Evolutionary conservation across 1,140 invertebrate species (phyloP).

Genomic region (Choristoneura fumiferana): DNA sequence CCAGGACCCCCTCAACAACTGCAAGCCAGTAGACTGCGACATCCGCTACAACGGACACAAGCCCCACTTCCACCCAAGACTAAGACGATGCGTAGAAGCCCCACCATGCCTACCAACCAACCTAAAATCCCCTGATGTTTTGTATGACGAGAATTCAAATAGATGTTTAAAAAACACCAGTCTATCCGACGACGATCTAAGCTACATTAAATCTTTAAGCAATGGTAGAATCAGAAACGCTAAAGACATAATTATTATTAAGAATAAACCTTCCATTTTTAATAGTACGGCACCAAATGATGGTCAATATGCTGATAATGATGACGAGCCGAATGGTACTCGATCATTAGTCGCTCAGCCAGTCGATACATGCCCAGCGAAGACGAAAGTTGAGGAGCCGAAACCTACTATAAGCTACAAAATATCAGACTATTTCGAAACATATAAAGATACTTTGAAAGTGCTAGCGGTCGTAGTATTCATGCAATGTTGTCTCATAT

Average conservation of each 20-base stretch:
- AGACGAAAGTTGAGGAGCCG: background rate
- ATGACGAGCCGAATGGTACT: too few species aligned
- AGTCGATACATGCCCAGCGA: too few species aligned
- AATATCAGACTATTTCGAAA: conserved; percentile 26
- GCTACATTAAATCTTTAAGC: conserved; percentile 37
- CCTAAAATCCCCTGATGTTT: conserved; percentile 49
- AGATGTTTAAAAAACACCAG: conserved; percentile 41
- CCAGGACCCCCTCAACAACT: conserved; percentile 75
- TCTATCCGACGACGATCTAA: conserved; percentile 38
- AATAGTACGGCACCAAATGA: too few species aligned
- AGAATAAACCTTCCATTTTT: too few species aligned
- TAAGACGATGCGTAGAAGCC: conserved; percentile 63
- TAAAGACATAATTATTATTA: conserved; percentile 35
- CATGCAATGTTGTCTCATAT: conserved; percentile 54
- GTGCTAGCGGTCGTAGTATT: conserved; percentile 39
- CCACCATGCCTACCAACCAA: conserved; percentile 59
- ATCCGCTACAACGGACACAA: conserved; percentile 73
- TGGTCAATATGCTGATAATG: too few species aligned
- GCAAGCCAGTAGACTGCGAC: conserved; percentile 76
- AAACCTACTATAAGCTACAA: background rate
- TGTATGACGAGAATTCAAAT: conserved; percentile 54
- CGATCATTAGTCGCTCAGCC: too few species aligned
- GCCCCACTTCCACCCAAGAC: conserved; percentile 59
- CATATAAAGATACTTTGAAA: conserved; percentile 36
- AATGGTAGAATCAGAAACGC: conserved; percentile 24